Percentiles rank a stretch among this genome's conserved stretches.
phyloP scores from a whole-genome alignment of 2,113 vertebrate genomes.

The Tragelaphus imberbis region DNA sequence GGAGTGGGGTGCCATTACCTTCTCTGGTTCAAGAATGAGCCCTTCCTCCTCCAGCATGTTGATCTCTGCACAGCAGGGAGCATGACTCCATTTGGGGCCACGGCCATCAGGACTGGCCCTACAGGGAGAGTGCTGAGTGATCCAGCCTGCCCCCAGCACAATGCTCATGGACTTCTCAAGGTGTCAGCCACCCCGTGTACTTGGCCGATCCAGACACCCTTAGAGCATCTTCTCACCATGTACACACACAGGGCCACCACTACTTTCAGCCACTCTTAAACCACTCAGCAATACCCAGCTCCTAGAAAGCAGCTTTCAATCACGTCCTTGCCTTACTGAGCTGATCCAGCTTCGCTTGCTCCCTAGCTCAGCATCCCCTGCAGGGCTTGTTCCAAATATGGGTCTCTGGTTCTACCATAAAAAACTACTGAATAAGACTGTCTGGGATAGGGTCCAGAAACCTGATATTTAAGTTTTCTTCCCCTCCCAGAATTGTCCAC shows the following conservation, averaged over 20 bases:
- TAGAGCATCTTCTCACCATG: background rate
- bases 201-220: background rate
- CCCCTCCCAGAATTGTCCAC: background rate
- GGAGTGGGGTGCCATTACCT: no score
- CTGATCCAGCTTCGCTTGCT: background rate
- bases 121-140: background rate
- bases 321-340: background rate
- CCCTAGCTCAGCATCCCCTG: background rate
- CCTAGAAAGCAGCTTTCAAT: background rate
- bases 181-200: background rate
- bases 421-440: background rate
- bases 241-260: background rate
- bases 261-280: background rate
- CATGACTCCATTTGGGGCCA: accelerated
- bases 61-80: background rate
- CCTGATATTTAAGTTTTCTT: background rate
- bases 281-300: background rate
- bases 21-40: background rate
- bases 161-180: background rate
- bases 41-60: accelerated
- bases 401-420: background rate
- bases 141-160: accelerated
- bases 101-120: background rate
- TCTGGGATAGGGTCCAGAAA: background rate
- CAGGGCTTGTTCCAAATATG: background rate